Evolutionary conservation across 2,888 invertebrate genomes (phyloP), one percentile per base, ranked within the genome.

Genomic region (Teinopalpus imperialis): DNA sequence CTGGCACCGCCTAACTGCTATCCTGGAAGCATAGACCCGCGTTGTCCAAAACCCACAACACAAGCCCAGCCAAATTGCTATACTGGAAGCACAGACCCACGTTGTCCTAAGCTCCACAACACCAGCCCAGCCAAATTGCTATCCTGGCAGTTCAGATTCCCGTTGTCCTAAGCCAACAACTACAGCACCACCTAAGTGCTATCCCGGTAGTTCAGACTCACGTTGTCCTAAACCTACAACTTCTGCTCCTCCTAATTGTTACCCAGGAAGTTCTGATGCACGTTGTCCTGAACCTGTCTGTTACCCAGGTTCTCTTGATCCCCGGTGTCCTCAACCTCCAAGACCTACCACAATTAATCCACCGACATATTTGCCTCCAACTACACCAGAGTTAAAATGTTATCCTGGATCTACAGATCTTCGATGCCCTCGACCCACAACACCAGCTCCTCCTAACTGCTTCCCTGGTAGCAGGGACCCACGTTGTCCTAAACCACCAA

Each of bases 1-100:
- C 10, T 4, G 2, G 4, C 20, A 0, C 2, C 12, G 3, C 34
- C 34, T 2, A 21, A 12, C 4, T 34, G 34, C n/a, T 34, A 20
- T 1, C 34, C 34, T 0, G 34, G 34, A 3, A 3, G 2, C 2
- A 5, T 6, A 0, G 21, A 34, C 9, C 12, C 34, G 3, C 6
- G 9, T 3, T 34, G 34, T 12, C 34, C 34, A 5, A 18, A 34
- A 12, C 34, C 34, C 2, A 57, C 65, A n/a, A 40, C 16, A 4
- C 16, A 2, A 3, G 16, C 16, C 4, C 16, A 2, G 18, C 46
- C 49, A 6, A 27, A 21, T 2, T 53, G 80, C 41, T 76, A 75
- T 23, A 77, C 78, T 20, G 80, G 78, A 31, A 74, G 77, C 0
- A 59, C 56, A 1, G 75, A 81, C 9, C 76, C 77, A 1, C 63